phyloP scores from a whole-genome alignment of 2,113 vertebrate species.

The Calypte anna region DNA sequence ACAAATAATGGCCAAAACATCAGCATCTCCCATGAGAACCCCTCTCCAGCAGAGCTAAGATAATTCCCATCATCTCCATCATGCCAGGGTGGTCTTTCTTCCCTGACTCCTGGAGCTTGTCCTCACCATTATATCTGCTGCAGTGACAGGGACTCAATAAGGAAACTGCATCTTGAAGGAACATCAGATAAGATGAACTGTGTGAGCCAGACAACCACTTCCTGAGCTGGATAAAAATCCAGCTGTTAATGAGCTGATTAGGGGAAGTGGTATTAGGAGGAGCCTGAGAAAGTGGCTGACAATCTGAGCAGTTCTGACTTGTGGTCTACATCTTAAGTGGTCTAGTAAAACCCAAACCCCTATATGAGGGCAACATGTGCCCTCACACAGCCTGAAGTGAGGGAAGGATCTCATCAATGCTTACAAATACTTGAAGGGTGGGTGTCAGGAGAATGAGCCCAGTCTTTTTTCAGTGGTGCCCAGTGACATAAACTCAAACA shows the following conservation, averaged over 20 bases:
- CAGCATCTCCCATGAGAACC: background rate
- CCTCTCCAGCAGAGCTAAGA: background rate
- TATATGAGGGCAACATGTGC: fast-evolving
- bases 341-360: fast-evolving
- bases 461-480: too few relatives aligned
- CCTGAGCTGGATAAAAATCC: background rate
- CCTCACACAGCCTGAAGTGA: background rate
- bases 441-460: too few relatives aligned
- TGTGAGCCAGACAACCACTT: background rate
- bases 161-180: background rate
- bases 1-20: constrained; percentile 30
- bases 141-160: background rate
- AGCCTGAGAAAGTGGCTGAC: background rate
- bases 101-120: background rate
- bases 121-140: background rate
- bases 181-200: constrained; percentile 29
- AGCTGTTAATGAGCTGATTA: background rate
- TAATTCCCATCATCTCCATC: background rate
- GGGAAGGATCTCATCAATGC: too few relatives aligned
- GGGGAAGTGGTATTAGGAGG: background rate
- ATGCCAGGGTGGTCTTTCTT: constrained; percentile 27
- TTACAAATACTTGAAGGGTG: too few relatives aligned
- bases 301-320: background rate
- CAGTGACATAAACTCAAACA: too few relatives aligned
- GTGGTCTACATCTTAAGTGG: background rate